These are phyloP conservation scores for Pentalonia nigronervosa DNA, from an alignment of 1,140 invertebrate genomes.

Conservation along the genomic window DNA sequence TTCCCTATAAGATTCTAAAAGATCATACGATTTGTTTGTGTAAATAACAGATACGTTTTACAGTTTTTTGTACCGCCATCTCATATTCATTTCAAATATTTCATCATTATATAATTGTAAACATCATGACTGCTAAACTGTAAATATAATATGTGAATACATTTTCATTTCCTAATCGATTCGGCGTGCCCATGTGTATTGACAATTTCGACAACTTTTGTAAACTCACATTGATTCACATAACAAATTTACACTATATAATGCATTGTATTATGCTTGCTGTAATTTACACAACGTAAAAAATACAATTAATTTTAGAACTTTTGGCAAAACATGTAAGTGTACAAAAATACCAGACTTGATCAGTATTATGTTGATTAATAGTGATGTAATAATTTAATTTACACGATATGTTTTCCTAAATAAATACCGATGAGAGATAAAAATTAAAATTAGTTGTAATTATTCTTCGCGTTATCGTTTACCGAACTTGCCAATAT, in stretches of 20 bases:
- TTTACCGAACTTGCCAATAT: background rate
- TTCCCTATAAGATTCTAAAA: background rate
- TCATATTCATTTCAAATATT: background rate
- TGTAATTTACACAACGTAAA: background rate
- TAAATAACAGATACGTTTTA: background rate
- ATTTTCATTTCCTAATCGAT: background rate
- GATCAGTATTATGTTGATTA: background rate
- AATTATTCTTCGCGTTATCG: background rate
- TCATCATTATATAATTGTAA: background rate
- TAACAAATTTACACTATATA: background rate
- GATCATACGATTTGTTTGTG: background rate
- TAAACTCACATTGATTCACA: background rate
- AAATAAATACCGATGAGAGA: background rate
- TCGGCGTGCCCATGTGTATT: background rate
- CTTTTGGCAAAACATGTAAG: background rate
- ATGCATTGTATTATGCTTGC: background rate
- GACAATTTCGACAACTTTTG: background rate
- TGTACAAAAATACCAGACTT: background rate
- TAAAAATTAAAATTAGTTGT: background rate
- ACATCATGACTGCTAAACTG: background rate
- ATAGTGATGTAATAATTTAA: background rate
- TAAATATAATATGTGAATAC: background rate
- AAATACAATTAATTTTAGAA: background rate
- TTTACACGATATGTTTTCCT: background rate
- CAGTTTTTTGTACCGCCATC: background rate